A percentile compares a stretch with the other conserved stretches of the same genome.
phyloP scores from a whole-genome alignment of 2,888 invertebrate genomes.

The Volucella bombylans region DNA sequence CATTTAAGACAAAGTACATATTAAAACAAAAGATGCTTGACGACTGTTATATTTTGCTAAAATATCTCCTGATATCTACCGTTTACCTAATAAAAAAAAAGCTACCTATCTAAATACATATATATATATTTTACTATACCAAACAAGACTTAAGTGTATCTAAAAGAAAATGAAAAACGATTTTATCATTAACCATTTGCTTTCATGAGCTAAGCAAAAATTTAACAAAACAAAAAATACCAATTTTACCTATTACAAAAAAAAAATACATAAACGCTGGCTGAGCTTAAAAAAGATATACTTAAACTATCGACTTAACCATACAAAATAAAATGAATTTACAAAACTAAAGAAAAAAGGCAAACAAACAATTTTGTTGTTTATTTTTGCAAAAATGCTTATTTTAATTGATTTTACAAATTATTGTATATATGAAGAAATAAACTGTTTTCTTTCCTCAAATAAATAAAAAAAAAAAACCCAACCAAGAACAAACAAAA shows the following conservation, averaged over 20 bases:
- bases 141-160: conserved; percentile 25
- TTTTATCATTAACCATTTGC: conserved; percentile 39
- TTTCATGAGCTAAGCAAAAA: conserved; percentile 29
- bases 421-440: not conserved
- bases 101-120: not conserved
- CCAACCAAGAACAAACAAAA: not conserved
- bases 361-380: not conserved
- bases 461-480: not conserved
- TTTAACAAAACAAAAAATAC: conserved; percentile 5
- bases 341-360: not conserved
- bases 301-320: conserved; percentile 13
- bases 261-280: conserved; percentile 10
- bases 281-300: conserved; percentile 30
- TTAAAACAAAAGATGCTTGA: conserved; percentile 56
- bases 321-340: conserved; percentile 11
- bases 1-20: conserved; percentile 18
- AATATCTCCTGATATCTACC: conserved; percentile 51
- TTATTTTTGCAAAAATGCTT: conserved; percentile 27
- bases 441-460: not conserved
- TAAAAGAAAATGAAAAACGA: conserved; percentile 19
- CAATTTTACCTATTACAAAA: conserved; percentile 8
- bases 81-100: conserved; percentile 43
- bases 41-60: conserved; percentile 68
- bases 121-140: conserved; percentile 53
- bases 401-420: conserved; percentile 8